Base-by-base conservation (phyloP, 1,140 invertebrate species). In the Oscheius sp. region DNA sequence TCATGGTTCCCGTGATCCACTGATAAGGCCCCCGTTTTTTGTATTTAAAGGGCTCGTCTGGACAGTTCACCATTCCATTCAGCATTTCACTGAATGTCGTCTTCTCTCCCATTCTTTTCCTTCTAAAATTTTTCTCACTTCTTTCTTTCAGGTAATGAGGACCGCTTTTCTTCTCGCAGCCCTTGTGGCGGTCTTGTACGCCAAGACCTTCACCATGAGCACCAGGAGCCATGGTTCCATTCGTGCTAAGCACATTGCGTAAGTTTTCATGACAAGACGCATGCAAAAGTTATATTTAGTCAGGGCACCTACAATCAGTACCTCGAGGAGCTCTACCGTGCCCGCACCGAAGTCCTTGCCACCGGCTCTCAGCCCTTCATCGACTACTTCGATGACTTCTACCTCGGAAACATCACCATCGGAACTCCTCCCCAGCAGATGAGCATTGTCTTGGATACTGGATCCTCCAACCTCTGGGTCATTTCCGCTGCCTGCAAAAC, bases 401-500 rank as follows among this genome's bases (percentile, higher is more conserved):
- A 79, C 65, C 63, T 79, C 29, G 78, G 74, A 52, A 73, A 79
- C 46, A 75, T 79, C 64, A 73, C 77, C 20, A 3, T 79, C 3
- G 78, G 78, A 58, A 79, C 78, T 34, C 78, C 78, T 58, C n/a
- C 70, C 13, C 78, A 79, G 34, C 36, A 59, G n/a, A 72, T 80
- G 68, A 76, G 70, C 29, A 63, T 79, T 29, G 78, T 79, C 35
- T 46, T 79, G 26, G 78, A 79, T 58, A 79, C 78, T 26, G 78
- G 78, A 68, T 73, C 71, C 13, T 79, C 78, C 13, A 79, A 79
- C 61, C 55, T 79, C 4, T 79, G 78, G 78, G 75, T 79, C n/a
- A 75, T 79, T 42, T 68, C 77, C 52, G 66, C 59, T 15, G 62
- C 59, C 1, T 79, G 78, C 72, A 79, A 28, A 13, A 42, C 65